Evolutionary conservation across 2,113 vertebrate genomes (phyloP).

Genomic region (Eonycteris spelaea): DNA sequence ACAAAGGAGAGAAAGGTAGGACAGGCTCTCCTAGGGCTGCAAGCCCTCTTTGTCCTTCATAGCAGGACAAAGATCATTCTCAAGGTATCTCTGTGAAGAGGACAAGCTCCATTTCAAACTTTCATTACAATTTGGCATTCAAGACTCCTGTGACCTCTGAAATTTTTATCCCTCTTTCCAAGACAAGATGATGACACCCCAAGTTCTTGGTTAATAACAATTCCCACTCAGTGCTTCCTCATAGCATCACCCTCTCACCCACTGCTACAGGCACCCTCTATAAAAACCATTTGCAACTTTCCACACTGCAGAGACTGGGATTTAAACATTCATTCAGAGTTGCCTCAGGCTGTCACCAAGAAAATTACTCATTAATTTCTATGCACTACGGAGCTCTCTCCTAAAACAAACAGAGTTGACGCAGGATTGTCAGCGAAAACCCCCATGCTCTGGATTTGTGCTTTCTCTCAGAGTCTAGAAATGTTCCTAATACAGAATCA

Average conservation of each 20-base stretch:
- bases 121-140: background rate
- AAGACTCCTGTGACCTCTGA: background rate
- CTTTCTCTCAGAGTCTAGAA: background rate
- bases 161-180: background rate
- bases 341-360: constrained; percentile 49
- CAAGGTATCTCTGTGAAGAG: background rate
- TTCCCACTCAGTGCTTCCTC: background rate
- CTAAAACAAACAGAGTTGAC: constrained; percentile 58
- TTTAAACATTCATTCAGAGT: constrained; percentile 38
- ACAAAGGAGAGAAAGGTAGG: background rate
- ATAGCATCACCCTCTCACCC: background rate
- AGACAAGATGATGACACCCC: background rate
- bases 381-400: background rate
- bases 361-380: constrained; percentile 70
- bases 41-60: too few relatives aligned
- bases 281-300: constrained; percentile 25
- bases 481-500: background rate
- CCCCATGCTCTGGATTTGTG: background rate
- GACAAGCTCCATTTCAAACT: background rate
- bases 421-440: background rate
- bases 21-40: background rate
- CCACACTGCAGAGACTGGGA: background rate
- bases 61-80: background rate
- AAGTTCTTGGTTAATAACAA: constrained; percentile 20
- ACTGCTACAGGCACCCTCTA: background rate